A percentile compares a stretch with the other conserved stretches of the same genome.
Conservation (phyloP, 2,113 vertebrate genomes). For the Mormoops blainvillei region DNA sequence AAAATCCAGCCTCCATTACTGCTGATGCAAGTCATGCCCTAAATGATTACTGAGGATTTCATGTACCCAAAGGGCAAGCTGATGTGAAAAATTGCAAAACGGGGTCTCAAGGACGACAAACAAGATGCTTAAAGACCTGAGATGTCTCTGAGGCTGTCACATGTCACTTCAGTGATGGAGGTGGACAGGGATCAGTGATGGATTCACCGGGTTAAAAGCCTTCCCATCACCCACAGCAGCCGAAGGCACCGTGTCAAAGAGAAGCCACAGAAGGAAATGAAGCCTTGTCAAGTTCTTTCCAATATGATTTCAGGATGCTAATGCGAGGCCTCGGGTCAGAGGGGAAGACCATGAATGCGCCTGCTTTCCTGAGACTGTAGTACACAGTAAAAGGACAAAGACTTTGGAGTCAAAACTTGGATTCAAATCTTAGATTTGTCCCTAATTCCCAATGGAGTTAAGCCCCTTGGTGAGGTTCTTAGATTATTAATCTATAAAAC, state of each 20-base stretch:
- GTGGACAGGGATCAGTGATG: constrained; percentile 46
- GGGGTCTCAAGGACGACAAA: constrained; percentile 48
- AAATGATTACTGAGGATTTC: constrained; percentile 37
- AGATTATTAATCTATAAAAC: neutral
- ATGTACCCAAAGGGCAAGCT: constrained; percentile 49
- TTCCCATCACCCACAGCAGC: constrained; percentile 70
- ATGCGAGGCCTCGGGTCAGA: constrained; percentile 33
- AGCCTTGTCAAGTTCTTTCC: constrained; percentile 69
- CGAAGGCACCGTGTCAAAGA: constrained; percentile 58
- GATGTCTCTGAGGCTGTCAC: constrained; percentile 14
- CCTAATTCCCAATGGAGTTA: neutral
- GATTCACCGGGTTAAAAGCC: constrained; percentile 79
- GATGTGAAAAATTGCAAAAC: constrained; percentile 63
- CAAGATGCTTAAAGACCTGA: constrained; percentile 36
- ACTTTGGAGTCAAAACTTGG: neutral
- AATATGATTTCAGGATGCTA: constrained; percentile 69
- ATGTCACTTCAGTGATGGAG: neutral
- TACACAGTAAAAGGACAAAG: neutral
- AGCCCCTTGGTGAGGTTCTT: neutral
- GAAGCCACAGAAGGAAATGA: constrained; percentile 65
- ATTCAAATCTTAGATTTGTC: neutral
- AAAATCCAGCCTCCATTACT: neutral
- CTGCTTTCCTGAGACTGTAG: neutral
- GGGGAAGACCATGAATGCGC: neutral
- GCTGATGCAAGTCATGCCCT: neutral